phyloP scores from a whole-genome alignment of 1,140 invertebrate species.

The Thereuonema tuberculata region DNA sequence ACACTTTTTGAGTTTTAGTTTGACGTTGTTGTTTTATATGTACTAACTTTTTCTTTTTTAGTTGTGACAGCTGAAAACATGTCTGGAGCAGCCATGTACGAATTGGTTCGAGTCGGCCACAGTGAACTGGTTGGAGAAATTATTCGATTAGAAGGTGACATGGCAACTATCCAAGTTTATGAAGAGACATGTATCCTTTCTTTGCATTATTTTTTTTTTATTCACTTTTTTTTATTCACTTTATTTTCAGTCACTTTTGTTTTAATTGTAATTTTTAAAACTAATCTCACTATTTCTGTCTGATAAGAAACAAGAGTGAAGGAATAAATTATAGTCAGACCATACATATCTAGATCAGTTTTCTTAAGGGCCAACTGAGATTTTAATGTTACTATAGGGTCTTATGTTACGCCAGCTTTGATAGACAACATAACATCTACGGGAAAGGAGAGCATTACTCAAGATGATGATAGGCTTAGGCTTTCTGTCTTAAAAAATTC shows the following conservation, averaged over 20 bases:
- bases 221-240: constrained; percentile 8
- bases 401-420: too few relatives aligned
- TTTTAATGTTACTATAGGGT: too few relatives aligned
- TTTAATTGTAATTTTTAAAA: not conserved
- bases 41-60: constrained; percentile 33
- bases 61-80: constrained; percentile 98
- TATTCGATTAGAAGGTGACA: constrained; percentile 96
- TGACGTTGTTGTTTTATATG: not conserved
- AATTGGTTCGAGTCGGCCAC: constrained; percentile 96
- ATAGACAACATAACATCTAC: too few relatives aligned
- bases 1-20: not conserved
- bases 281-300: not conserved
- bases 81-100: constrained; percentile 99
- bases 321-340: too few relatives aligned
- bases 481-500: too few relatives aligned
- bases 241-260: too few relatives aligned
- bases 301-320: not conserved
- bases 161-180: constrained; percentile 99
- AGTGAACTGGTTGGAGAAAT: constrained; percentile 97
- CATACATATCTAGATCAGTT: too few relatives aligned
- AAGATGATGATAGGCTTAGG: too few relatives aligned
- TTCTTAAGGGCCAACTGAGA: too few relatives aligned
- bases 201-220: too few relatives aligned
- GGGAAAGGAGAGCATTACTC: too few relatives aligned
- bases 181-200: constrained; percentile 78